Evolutionary conservation across 2,113 vertebrate species (phyloP).

Genomic region (Suricata suricatta): DNA sequence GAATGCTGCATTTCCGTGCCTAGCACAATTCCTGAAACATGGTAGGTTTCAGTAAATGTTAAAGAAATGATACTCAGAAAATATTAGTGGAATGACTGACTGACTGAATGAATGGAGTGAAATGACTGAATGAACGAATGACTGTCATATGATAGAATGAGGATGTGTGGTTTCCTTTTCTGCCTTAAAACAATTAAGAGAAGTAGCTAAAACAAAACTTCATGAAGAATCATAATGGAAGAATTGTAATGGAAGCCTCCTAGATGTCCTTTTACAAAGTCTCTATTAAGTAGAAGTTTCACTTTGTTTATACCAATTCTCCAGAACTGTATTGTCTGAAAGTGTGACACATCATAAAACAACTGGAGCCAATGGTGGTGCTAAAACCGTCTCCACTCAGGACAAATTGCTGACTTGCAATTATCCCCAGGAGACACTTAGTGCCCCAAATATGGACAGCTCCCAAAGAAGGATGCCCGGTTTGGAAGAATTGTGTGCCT

Average conservation of each 20-base stretch:
- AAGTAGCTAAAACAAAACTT: neutral
- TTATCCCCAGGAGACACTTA: conserved; percentile 49
- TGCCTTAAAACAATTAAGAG: conserved; percentile 17
- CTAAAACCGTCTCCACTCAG: conserved; percentile 45
- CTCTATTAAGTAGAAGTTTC: conserved; percentile 32
- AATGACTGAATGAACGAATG: neutral
- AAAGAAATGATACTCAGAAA: neutral
- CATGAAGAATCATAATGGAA: neutral
- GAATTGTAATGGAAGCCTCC: neutral
- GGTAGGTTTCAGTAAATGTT: neutral
- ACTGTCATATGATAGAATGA: neutral
- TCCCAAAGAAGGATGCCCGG: conserved; percentile 60
- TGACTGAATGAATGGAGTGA: conserved; percentile 11
- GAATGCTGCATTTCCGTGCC: neutral
- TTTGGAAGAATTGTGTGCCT: conserved; percentile 64
- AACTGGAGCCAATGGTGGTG: neutral
- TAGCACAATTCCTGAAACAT: neutral
- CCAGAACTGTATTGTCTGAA: conserved; percentile 52
- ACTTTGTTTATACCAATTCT: conserved; percentile 54
- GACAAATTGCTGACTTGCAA: conserved; percentile 54
- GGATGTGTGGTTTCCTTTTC: neutral
- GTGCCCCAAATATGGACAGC: conserved; percentile 36
- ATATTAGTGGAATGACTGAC: neutral
- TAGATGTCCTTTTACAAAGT: conserved; percentile 19
- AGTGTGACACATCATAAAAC: conserved; percentile 63